Percentiles rank a stretch among this genome's conserved stretches.
Evolutionary conservation across 2,113 vertebrate species (phyloP).

Genomic region (Percopsis transmontana): DNA sequence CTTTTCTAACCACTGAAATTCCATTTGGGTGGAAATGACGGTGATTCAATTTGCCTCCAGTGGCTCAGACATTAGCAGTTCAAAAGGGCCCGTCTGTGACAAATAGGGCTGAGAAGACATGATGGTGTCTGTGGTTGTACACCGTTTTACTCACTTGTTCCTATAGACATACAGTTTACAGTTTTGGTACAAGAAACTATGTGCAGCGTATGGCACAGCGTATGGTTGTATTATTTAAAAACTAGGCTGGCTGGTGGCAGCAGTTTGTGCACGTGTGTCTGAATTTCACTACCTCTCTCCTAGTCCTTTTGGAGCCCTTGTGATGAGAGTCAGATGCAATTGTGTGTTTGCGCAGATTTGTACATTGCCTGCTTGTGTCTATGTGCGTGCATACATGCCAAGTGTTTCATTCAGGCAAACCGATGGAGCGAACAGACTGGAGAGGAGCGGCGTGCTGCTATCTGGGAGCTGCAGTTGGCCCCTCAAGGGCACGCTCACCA

Average conservation of each 20-base stretch:
- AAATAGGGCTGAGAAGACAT: constrained; percentile 72
- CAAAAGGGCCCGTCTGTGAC: constrained; percentile 67
- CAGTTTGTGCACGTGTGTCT: too few relatives aligned
- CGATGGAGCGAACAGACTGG: constrained; percentile 54
- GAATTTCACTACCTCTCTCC: too few relatives aligned
- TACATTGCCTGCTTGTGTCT: constrained; percentile 26
- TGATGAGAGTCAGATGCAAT: too few relatives aligned
- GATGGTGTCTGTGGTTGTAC: constrained; percentile 61
- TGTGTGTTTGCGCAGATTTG: constrained; percentile 15
- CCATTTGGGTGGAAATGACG: constrained; percentile 79
- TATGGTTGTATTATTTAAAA: too few relatives aligned
- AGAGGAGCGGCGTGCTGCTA: constrained; percentile 58
- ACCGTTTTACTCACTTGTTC: constrained; percentile 8
- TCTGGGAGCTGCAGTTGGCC: constrained; percentile 64
- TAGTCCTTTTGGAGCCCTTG: too few relatives aligned
- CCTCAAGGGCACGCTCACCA: constrained; percentile 69
- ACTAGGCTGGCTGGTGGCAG: too few relatives aligned
- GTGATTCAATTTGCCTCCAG: constrained; percentile 81
- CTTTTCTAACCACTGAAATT: constrained; percentile 77
- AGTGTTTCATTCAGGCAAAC: constrained; percentile 68
- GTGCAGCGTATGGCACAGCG: too few relatives aligned
- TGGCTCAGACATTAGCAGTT: constrained; percentile 74
- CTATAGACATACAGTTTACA: too few relatives aligned
- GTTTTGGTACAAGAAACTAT: too few relatives aligned
- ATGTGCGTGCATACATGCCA: constrained; percentile 46